Conservation (phyloP, 2,797 vertebrate genomes). For the Streptopelia turtur region DNA sequence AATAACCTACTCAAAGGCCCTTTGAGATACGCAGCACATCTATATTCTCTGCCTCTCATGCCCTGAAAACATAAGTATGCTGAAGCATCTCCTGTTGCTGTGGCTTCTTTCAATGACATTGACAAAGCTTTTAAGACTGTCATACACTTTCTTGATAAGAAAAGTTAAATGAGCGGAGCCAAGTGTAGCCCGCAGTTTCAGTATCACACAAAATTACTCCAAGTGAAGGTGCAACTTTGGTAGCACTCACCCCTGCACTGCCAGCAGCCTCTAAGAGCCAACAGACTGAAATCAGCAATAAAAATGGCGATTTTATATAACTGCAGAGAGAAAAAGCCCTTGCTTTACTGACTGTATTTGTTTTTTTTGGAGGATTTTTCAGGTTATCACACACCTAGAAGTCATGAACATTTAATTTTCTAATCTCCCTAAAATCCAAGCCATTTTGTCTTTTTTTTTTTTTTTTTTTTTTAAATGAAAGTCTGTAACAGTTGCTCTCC, state of each 20-base stretch:
- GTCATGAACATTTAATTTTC: background rate
- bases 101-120: background rate
- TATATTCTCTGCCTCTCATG: slow-evolving; percentile 47
- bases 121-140: background rate
- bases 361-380: background rate
- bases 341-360: background rate
- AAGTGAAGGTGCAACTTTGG: background rate
- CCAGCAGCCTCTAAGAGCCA: background rate
- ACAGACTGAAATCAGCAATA: background rate
- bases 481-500: background rate
- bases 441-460: background rate
- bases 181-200: background rate
- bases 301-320: background rate
- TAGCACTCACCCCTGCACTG: background rate
- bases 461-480: too few species aligned
- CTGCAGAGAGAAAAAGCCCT: background rate
- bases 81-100: slow-evolving; percentile 35
- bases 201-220: background rate
- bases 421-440: background rate
- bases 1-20: slow-evolving; percentile 66
- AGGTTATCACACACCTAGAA: background rate
- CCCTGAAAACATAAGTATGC: slow-evolving; percentile 29
- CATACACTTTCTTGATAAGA: background rate
- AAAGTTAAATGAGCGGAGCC: background rate
- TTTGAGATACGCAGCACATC: slow-evolving; percentile 60